Percentiles rank a stretch among this genome's conserved stretches.
phyloP scores from a whole-genome alignment of 2,113 vertebrate species.

The Neofelis nebulosa region DNA sequence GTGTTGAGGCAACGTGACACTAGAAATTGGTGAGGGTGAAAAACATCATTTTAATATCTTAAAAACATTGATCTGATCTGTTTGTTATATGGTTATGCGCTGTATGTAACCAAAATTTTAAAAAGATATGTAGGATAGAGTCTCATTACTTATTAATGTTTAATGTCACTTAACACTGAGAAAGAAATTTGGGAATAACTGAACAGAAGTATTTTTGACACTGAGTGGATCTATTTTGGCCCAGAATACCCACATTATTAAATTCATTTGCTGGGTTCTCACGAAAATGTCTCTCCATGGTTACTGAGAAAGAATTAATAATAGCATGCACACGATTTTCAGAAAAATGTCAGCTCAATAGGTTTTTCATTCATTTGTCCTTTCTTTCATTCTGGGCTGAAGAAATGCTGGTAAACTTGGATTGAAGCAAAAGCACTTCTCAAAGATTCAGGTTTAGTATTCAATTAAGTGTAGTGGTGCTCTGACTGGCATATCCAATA shows the following conservation, averaged over 20 bases:
- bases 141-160: neutral
- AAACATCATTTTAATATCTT: neutral
- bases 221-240: neutral
- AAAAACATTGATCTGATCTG: neutral
- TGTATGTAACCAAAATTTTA: conserved; percentile 8
- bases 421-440: neutral
- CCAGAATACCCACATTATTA: neutral
- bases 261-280: neutral
- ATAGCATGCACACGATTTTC: neutral
- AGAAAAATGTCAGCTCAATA: neutral
- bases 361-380: neutral
- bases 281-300: conserved; percentile 22
- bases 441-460: neutral
- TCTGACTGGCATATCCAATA: neutral
- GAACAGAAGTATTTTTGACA: neutral
- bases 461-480: neutral
- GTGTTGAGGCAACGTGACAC: neutral
- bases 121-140: neutral
- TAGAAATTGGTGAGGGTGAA: neutral
- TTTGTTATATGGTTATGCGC: neutral
- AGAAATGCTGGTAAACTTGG: conserved; percentile 2
- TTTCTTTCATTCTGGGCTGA: neutral
- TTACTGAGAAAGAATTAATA: conserved; percentile 44
- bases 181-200: conserved; percentile 39
- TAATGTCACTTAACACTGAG: neutral